Evolutionary conservation across 2,888 invertebrate species (phyloP).

Genomic region (Drosophila kambysellisi): DNA sequence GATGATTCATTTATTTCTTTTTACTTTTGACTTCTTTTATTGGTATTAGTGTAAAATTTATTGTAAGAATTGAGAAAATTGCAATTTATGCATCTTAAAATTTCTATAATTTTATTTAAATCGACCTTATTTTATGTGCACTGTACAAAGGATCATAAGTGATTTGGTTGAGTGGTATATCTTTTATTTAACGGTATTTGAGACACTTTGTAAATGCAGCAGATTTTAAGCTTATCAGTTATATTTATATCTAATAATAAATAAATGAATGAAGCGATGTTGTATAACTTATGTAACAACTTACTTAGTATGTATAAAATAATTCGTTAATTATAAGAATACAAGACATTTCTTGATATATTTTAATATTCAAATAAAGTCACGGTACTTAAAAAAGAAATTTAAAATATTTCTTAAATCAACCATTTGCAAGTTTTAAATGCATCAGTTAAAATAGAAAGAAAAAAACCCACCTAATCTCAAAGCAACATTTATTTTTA

Average conservation of each 20-base stretch:
- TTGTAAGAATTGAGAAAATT: not conserved
- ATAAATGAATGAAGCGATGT: not conserved
- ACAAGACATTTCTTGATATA: not conserved
- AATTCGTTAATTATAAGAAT: not conserved
- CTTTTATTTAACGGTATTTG: not conserved
- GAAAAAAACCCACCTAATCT: not conserved
- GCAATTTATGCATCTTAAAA: constrained; percentile 12
- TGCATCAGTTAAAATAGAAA: not conserved
- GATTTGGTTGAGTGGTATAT: not conserved
- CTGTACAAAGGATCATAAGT: not conserved
- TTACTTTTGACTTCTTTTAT: not conserved
- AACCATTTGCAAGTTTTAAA: not conserved
- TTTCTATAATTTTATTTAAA: constrained; percentile 10
- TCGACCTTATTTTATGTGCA: not conserved
- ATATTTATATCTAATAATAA: not conserved
- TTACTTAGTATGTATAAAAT: not conserved
- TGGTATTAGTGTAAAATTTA: not conserved
- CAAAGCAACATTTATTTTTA: not conserved
- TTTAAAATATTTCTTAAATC: not conserved
- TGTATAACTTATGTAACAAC: not conserved
- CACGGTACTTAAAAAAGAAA: not conserved
- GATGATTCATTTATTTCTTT: not conserved
- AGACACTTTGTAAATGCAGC: not conserved
- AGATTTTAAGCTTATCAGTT: not conserved
- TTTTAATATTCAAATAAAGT: not conserved